Base-by-base conservation (phyloP, 2,888 invertebrate species). In the Sipunculus nudus region DNA sequence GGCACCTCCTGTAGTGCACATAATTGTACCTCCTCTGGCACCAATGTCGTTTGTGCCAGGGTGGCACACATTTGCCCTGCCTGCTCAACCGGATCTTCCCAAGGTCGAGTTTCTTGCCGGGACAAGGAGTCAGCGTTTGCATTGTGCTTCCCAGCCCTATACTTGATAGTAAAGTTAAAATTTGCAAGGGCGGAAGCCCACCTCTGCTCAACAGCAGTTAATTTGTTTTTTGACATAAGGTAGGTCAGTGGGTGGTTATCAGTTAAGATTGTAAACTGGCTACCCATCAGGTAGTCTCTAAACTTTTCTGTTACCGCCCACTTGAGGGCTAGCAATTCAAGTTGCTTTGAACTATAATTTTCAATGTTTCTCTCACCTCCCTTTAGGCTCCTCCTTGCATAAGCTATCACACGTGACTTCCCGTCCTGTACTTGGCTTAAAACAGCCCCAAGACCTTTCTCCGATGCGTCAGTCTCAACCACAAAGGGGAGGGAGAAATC, bases 241-340 rank as follows among this genome's bases (percentile, higher is more conserved):
- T 35, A 52, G 3, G 16, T 23, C 31, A 53, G 29, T 2, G 53
- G 53, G 6, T 53, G 41, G 31, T 53, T 41, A 23, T 53, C 35
- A 35, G 35, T 35, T 13, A 35, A 13, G 10, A 35, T 13, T 35
- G 8, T 35, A 13, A 35, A 35, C 8, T 35, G 35, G 35, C 35
- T 35, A 35, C 35, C 35, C 8, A 8, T 13, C 16, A 35, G 13
- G 13, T 50, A 50, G 13, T 47, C 47, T 13, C 13, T 10, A 26
- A 47, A 28, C 13, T 26, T 47, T 8, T 21, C 28, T 6, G 28
- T 47, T 6, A 47, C 28, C 19, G 23, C 16, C 47, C 47, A 47
- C 21, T 47, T 47, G 13, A 47, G 13, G 21, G 47, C 19, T 13
- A 47, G 28, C 8, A 47, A 47, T 28, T 47, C 47, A 10, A 35